Evolutionary conservation across 2,113 vertebrate species (phyloP).

Genomic region (Leptobrachium leishanense): DNA sequence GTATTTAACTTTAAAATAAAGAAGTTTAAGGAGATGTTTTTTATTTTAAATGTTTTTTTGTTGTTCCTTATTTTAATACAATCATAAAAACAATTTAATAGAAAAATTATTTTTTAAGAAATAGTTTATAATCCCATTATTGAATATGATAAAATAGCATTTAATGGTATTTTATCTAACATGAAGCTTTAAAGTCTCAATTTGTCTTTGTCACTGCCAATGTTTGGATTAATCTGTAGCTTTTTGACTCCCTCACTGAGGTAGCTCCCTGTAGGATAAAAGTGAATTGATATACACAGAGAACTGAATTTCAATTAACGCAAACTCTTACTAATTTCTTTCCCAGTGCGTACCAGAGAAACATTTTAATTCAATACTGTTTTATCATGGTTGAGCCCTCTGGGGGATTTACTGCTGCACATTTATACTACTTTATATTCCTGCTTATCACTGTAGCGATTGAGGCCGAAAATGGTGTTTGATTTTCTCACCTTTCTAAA

Average conservation of each 20-base stretch:
- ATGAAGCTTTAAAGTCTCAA: conserved; percentile 46
- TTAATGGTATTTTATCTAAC: conserved; percentile 46
- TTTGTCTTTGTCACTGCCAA: conserved; percentile 45
- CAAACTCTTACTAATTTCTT: conserved; percentile 48
- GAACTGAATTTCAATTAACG: conserved; percentile 50
- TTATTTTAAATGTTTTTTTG: too few relatives aligned
- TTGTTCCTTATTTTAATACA: too few relatives aligned
- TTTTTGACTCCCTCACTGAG: conserved; percentile 42
- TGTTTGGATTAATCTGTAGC: conserved; percentile 48
- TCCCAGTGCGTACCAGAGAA: conserved; percentile 45
- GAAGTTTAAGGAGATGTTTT: too few relatives aligned
- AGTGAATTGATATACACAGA: conserved; percentile 47
- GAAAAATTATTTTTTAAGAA: conserved; percentile 24
- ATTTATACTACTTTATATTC: conserved; percentile 35
- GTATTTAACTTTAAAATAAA: too few relatives aligned
- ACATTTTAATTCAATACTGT: conserved; percentile 48
- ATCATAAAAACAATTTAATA: background rate
- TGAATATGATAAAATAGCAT: conserved; percentile 40
- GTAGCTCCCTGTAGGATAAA: conserved; percentile 47
- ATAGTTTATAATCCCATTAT: conserved; percentile 40
- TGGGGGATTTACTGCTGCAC: conserved; percentile 42
- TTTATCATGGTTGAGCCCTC: conserved; percentile 46
- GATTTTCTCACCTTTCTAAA: conserved; percentile 28
- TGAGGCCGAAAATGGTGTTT: conserved; percentile 14
- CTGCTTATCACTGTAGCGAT: conserved; percentile 24